Conservation (phyloP, 1,140 invertebrate species). For the Sitobion miscanthi region DNA sequence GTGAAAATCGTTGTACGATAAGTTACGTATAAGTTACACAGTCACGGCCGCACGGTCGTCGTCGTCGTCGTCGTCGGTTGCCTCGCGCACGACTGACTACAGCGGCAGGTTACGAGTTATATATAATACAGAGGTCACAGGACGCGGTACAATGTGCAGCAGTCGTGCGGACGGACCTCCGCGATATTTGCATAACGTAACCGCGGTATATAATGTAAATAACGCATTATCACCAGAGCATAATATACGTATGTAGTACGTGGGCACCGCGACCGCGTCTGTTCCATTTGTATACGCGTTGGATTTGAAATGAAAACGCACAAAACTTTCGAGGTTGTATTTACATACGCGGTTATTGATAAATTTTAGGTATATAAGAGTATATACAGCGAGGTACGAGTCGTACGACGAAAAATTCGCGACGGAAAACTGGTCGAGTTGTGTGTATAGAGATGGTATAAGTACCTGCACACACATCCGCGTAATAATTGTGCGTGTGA, state of each 20-base stretch:
- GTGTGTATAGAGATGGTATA: background rate
- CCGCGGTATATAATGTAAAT: background rate
- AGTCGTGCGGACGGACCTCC: background rate
- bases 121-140: background rate
- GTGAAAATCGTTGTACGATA: background rate
- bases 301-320: background rate
- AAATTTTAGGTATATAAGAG: background rate
- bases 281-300: background rate
- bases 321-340: background rate
- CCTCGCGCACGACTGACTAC: background rate
- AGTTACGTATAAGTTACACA: background rate
- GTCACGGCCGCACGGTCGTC: background rate
- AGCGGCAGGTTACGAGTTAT: background rate
- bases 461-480: background rate
- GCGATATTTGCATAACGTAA: slow-evolving; percentile 3
- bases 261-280: no score
- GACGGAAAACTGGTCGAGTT: background rate
- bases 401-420: background rate
- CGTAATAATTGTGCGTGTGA: background rate
- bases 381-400: background rate
- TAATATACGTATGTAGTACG: background rate
- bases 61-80: slow-evolving; percentile 8
- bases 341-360: background rate
- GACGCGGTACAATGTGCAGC: background rate
- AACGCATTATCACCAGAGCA: background rate